Conservation (phyloP, 1,140 invertebrate species). For the Acyrthosiphon pisum region DNA sequence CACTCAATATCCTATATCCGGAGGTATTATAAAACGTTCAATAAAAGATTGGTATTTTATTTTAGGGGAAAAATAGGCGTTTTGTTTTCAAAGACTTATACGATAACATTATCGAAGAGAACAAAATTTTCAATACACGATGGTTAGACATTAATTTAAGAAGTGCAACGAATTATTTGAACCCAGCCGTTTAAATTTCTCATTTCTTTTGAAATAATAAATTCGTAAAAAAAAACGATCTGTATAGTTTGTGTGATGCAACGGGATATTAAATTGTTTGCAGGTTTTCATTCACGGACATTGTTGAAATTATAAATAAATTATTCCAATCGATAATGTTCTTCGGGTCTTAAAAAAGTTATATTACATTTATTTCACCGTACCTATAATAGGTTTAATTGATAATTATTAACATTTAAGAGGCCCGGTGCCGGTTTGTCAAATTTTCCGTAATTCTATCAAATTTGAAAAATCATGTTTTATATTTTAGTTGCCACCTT, state of each 20-base stretch:
- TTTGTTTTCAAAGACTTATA: constrained; percentile 54
- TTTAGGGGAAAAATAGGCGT: constrained; percentile 38
- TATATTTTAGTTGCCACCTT: no score
- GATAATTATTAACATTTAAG: neutral
- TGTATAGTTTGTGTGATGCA: neutral
- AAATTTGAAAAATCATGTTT: no score
- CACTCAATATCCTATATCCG: constrained; percentile 57
- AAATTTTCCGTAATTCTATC: no score
- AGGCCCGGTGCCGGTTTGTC: no score
- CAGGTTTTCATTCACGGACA: neutral
- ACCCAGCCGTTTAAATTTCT: neutral
- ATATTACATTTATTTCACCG: neutral
- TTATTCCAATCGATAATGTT: neutral
- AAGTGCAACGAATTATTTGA: constrained; percentile 2
- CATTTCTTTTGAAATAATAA: constrained; percentile 38
- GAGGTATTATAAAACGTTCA: constrained; percentile 48
- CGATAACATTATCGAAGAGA: constrained; percentile 31
- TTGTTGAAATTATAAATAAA: neutral
- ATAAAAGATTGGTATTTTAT: constrained; percentile 37
- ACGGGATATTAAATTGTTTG: neutral
- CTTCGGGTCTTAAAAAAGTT: neutral
- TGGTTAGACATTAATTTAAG: constrained; percentile 46
- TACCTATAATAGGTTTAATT: neutral
- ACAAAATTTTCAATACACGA: constrained; percentile 39
- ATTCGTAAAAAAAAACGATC: neutral